Percentiles rank a stretch among this genome's conserved stretches.
These are phyloP conservation scores for Gorsachius magnificus DNA, from an alignment of 2,797 vertebrate species.

Conservation along the genomic window DNA sequence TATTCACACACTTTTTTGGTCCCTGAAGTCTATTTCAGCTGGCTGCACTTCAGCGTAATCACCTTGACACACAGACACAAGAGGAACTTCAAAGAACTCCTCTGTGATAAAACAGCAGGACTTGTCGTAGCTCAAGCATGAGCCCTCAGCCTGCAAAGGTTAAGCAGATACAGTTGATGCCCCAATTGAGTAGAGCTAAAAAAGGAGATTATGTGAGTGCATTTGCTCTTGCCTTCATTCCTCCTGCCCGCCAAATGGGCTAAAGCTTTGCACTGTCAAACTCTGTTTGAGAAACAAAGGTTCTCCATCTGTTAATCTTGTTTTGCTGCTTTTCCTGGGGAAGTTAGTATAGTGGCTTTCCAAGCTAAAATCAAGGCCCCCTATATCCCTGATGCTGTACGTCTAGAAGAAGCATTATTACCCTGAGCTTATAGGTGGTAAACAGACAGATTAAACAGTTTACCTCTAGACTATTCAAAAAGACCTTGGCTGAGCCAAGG, in stretches of 20 bases:
- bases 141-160: neutral
- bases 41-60: conserved; percentile 1
- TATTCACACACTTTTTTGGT: neutral
- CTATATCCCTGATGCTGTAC: neutral
- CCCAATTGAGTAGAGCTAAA: neutral
- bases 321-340: neutral
- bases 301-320: neutral
- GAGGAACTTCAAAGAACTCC: neutral
- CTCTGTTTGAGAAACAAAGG: neutral
- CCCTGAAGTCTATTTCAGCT: neutral
- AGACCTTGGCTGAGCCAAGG: neutral
- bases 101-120: neutral
- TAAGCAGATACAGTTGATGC: neutral
- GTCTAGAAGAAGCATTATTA: neutral
- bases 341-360: neutral
- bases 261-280: neutral
- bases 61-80: neutral
- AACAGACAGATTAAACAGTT: neutral
- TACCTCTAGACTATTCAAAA: neutral
- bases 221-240: neutral
- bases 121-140: neutral
- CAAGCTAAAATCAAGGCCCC: neutral
- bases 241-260: neutral
- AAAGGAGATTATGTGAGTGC: neutral
- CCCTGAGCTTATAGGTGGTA: neutral